Evolutionary conservation across 2,797 vertebrate genomes (phyloP), one percentile per base, ranked within the genome.

Genomic region (Protosalanx chinensis): DNA sequence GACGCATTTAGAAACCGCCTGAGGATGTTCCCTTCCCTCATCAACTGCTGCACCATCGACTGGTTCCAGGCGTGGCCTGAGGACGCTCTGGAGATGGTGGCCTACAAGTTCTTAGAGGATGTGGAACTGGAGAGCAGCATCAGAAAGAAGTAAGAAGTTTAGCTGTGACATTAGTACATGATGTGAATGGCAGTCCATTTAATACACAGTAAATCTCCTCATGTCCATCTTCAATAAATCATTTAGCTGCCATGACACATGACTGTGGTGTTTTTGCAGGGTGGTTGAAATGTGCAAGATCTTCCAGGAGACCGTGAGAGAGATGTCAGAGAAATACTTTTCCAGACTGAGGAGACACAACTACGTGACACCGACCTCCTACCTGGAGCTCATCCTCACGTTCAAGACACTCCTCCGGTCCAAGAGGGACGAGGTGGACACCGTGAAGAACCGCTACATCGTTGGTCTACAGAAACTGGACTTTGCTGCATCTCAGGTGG

Each of bases 21-120:
- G 7, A 88, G 96, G 60, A 97, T 97, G 96, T 98, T 98, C 81
- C 97, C 97, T 3, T 98, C 97, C 0, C 90, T 98, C 56, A 97
- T 97, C 84, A 98, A 97, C 86, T 98, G 97, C 86, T 98, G 96
- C 80, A 98, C 96, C 20, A 97, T 98, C 70, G 95, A 98, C 72
- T 98, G 96, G 96, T 98, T 98, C 90, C 95, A 96, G 64, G 87
- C 90, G 6, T 98, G 97, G 97, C 97, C 97, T 53, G 90, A 89
- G 0, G 97, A 98, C 74, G 96, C 96, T 65, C 89, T 98, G 74
- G 96, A 98, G 86, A 93, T 97, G 94, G 97, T 98, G 73, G 97
- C 97, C 70, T 90, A 96, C 84, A 96, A 95, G 72, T 97, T 97
- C 81, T 88, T 98, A 30, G 93, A 97, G 82, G 96, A 98, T 57